These are phyloP conservation scores for Elephantulus edwardii DNA, from an alignment of 2,113 vertebrate genomes.

Conservation along the genomic window DNA sequence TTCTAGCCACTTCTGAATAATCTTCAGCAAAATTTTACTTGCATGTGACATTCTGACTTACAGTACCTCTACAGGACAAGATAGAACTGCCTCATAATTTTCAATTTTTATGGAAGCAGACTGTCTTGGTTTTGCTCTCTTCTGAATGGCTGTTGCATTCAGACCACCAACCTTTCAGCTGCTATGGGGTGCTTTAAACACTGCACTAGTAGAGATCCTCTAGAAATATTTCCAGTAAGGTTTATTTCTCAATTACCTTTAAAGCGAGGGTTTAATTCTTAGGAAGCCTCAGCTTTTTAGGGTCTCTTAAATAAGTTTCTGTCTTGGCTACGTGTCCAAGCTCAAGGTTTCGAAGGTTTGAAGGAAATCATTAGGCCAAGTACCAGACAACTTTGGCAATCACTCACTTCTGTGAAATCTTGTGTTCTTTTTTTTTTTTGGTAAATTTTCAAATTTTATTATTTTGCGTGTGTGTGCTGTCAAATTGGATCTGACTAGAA, in stretches of 20 bases:
- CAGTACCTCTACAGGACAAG: neutral
- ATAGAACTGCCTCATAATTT: neutral
- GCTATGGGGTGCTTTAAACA: neutral
- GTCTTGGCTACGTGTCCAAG: neutral
- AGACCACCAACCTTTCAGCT: neutral
- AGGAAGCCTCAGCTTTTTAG: neutral
- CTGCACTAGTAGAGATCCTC: neutral
- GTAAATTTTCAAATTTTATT: no score
- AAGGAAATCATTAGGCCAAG: slow-evolving; percentile 12
- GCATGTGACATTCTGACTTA: neutral
- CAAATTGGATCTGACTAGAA: no score
- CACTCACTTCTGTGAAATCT: neutral
- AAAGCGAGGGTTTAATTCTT: neutral
- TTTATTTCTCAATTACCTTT: neutral
- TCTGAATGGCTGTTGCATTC: neutral
- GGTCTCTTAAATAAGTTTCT: neutral
- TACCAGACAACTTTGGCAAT: neutral
- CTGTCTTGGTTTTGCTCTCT: neutral
- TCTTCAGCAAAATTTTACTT: no score
- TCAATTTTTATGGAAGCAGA: neutral
- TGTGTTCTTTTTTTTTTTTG: slow-evolving; percentile 8
- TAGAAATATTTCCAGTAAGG: neutral
- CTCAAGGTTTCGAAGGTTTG: neutral
- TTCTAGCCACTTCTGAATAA: no score
- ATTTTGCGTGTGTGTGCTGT: no score